Evolutionary conservation across 1,140 invertebrate species (phyloP).

Genomic region (Dendroctonus ponderosae): DNA sequence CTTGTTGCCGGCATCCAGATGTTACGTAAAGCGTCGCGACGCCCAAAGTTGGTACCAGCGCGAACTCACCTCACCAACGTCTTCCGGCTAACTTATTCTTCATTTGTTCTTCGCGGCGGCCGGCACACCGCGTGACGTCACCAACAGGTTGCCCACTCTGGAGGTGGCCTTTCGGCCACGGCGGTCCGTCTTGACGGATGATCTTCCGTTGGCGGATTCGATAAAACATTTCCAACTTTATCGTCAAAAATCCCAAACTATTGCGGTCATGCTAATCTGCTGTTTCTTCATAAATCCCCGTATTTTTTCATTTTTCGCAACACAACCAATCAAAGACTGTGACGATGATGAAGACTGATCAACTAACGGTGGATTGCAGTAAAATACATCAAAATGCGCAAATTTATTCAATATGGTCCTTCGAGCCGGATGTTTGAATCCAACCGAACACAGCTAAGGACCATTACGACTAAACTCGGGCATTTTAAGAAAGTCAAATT

Average conservation of each 20-base stretch:
- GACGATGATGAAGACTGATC: too few relatives aligned
- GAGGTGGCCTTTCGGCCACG: slow-evolving; percentile 13
- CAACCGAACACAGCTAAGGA: too few relatives aligned
- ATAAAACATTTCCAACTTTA: background rate
- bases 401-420: background rate
- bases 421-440: too few relatives aligned
- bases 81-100: slow-evolving; percentile 11
- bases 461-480: too few relatives aligned
- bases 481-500: too few relatives aligned
- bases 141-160: slow-evolving; percentile 23
- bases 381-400: background rate
- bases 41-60: background rate
- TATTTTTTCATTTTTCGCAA: too few relatives aligned
- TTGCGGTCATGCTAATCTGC: too few relatives aligned
- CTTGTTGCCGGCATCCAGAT: too few relatives aligned
- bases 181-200: slow-evolving; percentile 3
- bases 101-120: slow-evolving; percentile 14
- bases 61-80: slow-evolving; percentile 4
- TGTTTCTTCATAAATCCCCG: too few relatives aligned
- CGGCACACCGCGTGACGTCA: slow-evolving; percentile 16
- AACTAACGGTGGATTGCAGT: background rate
- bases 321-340: too few relatives aligned
- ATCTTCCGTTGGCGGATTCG: background rate
- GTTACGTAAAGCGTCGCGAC: background rate
- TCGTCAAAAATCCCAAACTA: too few relatives aligned